Base-by-base conservation (phyloP, 1,140 invertebrate genomes). In the Episyrphus balteatus region DNA sequence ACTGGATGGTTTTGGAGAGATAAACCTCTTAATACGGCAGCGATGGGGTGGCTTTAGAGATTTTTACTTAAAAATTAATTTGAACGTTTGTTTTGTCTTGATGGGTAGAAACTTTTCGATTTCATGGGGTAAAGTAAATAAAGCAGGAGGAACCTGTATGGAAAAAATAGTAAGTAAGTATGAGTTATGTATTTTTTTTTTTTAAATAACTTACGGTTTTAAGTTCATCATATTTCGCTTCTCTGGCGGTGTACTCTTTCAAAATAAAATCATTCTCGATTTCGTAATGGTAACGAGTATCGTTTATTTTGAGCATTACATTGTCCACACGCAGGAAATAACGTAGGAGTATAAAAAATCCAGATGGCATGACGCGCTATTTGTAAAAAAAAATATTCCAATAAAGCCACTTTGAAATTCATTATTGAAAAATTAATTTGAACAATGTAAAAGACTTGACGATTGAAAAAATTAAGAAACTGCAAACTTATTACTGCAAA, bases 291-390 rank as follows among this genome's bases (percentile, higher is more conserved):
- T 94, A 76, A 53, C 96, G 77, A 0, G 94, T 98, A 69, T 99
- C 96, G 61, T 89, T 84, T 15, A 95, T 79, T 50, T 87, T 75
- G 0, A 95, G 74, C 58, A 97, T 73, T 0, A 98, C 92, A 61
- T 87, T 80, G 67, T 99, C 96, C 6, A 99, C 88, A 65, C 96
- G 77, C 44, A 99, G 71, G 69, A 96, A 98, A 62, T 88, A 92
- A 57, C 95, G 76, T 21, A 92, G 66, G 0, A 99, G 70, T 44
- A 98, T 79, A 63, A 94, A 98, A 73, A 94, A 95, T 56, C 87
- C 86, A 26, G 79, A 81, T 1, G 89, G 89, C 95, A 98, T 98
- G 0, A 95, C 90, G 61, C 96, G 79, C 89, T 96, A n/a, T n/a
- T n/a, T n/a, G 73, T 50, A 79, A 75, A 57, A 58, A 55, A 55